Conservation (phyloP, 2,113 vertebrate species). For the Narcine bancroftii region DNA sequence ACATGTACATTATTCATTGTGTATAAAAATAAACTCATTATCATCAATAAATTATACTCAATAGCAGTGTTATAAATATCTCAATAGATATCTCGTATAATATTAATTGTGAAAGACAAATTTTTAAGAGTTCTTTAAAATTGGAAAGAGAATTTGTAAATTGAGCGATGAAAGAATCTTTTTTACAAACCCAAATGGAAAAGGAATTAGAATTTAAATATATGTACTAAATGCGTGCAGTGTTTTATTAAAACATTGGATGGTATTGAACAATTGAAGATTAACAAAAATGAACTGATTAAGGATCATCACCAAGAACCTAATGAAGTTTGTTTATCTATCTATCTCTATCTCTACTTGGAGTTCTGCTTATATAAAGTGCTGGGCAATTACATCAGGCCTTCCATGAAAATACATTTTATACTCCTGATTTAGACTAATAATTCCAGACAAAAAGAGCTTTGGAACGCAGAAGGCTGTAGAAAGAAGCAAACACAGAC, state of each 20-base stretch:
- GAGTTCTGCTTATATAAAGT: neutral
- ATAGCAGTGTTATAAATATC: neutral
- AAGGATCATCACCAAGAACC: neutral
- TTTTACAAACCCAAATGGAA: neutral
- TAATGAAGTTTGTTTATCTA: neutral
- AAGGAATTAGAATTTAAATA: neutral
- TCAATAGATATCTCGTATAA: neutral
- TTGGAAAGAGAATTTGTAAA: neutral
- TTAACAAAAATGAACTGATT: neutral
- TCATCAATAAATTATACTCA: neutral
- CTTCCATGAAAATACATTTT: neutral
- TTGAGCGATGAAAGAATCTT: neutral
- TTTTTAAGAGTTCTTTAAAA: neutral
- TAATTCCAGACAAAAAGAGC: too few relatives aligned
- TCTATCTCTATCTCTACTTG: too few relatives aligned
- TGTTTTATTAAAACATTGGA: neutral
- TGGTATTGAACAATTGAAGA: neutral
- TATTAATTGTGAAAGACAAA: neutral
- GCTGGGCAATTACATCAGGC: neutral
- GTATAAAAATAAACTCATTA: too few relatives aligned
- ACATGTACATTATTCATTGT: too few relatives aligned
- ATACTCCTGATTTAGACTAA: neutral
- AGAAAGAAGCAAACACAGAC: too few relatives aligned
- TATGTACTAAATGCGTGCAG: neutral
- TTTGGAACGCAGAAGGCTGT: too few relatives aligned